Conservation (phyloP, 2,797 vertebrate genomes). For the Tolypeutes matacus region DNA sequence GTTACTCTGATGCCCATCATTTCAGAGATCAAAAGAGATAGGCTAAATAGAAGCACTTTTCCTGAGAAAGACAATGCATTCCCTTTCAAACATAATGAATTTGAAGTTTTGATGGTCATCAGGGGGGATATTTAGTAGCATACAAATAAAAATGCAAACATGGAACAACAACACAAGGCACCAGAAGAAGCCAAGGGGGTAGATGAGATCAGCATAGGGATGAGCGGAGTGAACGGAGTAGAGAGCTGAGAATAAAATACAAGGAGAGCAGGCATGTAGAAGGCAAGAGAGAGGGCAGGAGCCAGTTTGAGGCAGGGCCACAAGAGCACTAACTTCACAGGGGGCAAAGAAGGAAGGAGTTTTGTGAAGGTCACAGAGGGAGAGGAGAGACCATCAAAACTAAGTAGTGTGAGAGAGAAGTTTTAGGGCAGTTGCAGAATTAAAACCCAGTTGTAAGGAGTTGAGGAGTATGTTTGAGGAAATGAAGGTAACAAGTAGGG, state of each 20-base stretch:
- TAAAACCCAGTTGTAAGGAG: background rate
- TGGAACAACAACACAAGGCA: background rate
- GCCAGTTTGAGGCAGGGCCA: background rate
- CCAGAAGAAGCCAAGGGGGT: background rate
- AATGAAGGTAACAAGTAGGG: background rate
- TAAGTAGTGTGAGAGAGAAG: background rate
- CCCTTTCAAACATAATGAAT: background rate
- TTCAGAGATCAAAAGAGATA: background rate
- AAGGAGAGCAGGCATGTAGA: background rate
- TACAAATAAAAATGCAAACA: background rate
- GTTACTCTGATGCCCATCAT: background rate
- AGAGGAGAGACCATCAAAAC: background rate
- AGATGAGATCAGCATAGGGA: background rate
- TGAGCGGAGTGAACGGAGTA: fast-evolving
- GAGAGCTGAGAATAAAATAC: background rate
- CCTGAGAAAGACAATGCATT: background rate
- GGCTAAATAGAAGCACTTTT: background rate
- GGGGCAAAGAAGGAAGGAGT: background rate
- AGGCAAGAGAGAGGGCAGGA: background rate
- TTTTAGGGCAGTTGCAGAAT: background rate
- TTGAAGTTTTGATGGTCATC: background rate
- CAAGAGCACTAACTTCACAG: background rate
- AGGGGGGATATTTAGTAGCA: background rate
- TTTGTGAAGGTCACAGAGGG: background rate
- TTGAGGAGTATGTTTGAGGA: background rate